A percentile compares a stretch with the other conserved stretches of the same genome.
phyloP scores from a whole-genome alignment of 1,140 invertebrate genomes.

The Drosophila paulistorum region DNA sequence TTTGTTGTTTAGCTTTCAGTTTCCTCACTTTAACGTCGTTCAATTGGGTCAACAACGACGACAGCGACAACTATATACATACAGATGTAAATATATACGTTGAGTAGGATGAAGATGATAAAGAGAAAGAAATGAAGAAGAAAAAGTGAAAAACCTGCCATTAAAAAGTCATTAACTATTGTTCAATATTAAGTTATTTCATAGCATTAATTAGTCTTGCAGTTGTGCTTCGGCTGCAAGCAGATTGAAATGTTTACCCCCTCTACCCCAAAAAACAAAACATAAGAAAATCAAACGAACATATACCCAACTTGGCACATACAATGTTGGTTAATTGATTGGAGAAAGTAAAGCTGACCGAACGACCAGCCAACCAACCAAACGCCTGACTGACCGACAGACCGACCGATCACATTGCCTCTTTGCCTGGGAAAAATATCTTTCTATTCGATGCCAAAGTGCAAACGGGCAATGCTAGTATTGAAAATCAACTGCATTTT shows the following conservation, averaged over 20 bases:
- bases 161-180: slow-evolving; percentile 76
- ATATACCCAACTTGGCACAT: slow-evolving; percentile 16
- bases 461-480: slow-evolving; percentile 29
- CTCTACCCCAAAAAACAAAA: slow-evolving; percentile 8
- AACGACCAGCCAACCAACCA: slow-evolving; percentile 14
- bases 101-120: slow-evolving; percentile 16
- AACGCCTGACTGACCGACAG: neutral
- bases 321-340: slow-evolving; percentile 73
- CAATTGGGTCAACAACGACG: slow-evolving; percentile 63
- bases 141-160: slow-evolving; percentile 53
- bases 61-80: neutral
- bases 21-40: slow-evolving; percentile 22
- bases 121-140: slow-evolving; percentile 21
- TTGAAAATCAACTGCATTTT: slow-evolving; percentile 8
- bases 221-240: slow-evolving; percentile 37
- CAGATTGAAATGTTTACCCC: slow-evolving; percentile 65
- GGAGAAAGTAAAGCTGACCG: slow-evolving; percentile 67
- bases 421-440: slow-evolving; percentile 66
- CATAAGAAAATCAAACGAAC: slow-evolving; percentile 21
- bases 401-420: slow-evolving; percentile 9
- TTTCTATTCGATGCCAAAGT: slow-evolving; percentile 61
- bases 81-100: neutral
- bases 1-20: slow-evolving; percentile 46
- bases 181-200: slow-evolving; percentile 80
- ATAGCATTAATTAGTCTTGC: slow-evolving; percentile 62